Evolutionary conservation across 2,113 vertebrate genomes (phyloP).

Genomic region (Thunnus thynnus): DNA sequence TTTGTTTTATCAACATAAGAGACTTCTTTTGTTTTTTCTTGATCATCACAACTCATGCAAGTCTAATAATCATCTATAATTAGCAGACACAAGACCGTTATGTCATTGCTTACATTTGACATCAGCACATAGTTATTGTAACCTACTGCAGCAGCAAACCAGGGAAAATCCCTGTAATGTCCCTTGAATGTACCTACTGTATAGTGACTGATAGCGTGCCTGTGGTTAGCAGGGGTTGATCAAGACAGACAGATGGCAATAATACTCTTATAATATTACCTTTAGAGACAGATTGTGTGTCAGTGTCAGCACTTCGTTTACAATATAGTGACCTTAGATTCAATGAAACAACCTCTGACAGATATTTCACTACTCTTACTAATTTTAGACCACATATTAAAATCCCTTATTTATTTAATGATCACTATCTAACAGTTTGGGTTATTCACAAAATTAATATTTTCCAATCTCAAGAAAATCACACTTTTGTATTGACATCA

Average conservation of each 20-base stretch:
- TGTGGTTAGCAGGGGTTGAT: conserved; percentile 3
- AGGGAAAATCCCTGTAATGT: conserved; percentile 54
- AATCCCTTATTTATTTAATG: background rate
- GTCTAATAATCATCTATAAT: background rate
- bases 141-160: background rate
- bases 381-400: background rate
- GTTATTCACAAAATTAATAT: background rate
- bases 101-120: background rate
- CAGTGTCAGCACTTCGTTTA: background rate
- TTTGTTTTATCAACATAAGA: no score
- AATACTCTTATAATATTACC: background rate
- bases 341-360: background rate
- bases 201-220: background rate
- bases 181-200: conserved; percentile 21
- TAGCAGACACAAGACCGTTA: background rate
- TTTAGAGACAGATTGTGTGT: background rate
- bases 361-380: background rate
- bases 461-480: no score
- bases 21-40: background rate
- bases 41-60: background rate
- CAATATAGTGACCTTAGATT: background rate
- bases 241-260: background rate
- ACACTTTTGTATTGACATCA: background rate
- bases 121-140: background rate
- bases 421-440: background rate